A percentile compares a stretch with the other conserved stretches of the same genome.
Conservation (phyloP, 2,113 vertebrate genomes). For the Archocentrus centrarchus region DNA sequence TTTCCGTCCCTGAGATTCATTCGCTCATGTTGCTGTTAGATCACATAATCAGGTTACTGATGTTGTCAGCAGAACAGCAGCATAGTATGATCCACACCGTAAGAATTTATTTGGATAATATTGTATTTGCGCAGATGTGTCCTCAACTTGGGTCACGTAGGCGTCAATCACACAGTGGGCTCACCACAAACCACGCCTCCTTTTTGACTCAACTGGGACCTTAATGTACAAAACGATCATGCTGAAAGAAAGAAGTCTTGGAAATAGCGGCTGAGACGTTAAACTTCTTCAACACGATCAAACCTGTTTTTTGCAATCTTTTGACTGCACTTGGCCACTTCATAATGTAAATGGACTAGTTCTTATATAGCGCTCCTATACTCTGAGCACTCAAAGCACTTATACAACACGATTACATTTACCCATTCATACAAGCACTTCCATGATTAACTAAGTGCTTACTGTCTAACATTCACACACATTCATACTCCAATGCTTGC, state of each 20-base stretch:
- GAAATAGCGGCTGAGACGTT: not conserved
- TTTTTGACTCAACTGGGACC: not conserved
- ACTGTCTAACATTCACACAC: too few species aligned
- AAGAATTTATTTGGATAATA: not conserved
- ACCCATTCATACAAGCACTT: too few species aligned
- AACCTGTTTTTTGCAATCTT: too few species aligned
- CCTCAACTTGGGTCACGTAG: not conserved
- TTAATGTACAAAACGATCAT: not conserved
- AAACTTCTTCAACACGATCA: not conserved
- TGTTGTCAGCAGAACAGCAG: not conserved
- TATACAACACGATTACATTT: too few species aligned
- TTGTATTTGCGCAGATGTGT: not conserved
- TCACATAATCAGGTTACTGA: not conserved
- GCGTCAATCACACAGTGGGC: fast-evolving
- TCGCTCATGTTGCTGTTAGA: not conserved
- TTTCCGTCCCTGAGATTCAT: not conserved
- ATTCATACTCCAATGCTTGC: too few species aligned
- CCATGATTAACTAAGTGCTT: too few species aligned
- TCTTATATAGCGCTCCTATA: too few species aligned
- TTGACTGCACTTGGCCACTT: not conserved
- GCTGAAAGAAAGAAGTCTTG: not conserved
- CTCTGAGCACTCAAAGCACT: too few species aligned
- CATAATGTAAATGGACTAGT: too few species aligned
- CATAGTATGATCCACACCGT: not conserved
- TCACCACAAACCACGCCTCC: too few species aligned